Evolutionary conservation across 2,888 invertebrate species (phyloP), one percentile per base, ranked within the genome.

Genomic region (Argyra leucocephala): DNA sequence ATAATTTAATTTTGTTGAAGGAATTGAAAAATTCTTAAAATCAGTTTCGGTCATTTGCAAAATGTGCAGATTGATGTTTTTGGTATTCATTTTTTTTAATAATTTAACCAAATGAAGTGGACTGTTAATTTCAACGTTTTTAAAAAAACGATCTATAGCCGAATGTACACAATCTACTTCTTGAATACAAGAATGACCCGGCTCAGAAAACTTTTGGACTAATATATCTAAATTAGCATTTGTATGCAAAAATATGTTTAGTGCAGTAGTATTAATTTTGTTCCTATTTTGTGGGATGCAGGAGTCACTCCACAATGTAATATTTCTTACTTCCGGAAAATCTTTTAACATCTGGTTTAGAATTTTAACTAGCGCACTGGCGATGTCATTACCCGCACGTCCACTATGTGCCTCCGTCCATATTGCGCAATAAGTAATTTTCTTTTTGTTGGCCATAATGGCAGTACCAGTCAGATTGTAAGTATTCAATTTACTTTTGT

Each of bases 51-150:
- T n/a, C n/a, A n/a, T n/a, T n/a, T n/a, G n/a, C n/a, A n/a, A n/a
- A n/a, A n/a, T n/a, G n/a, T n/a, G n/a, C n/a, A n/a, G n/a, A n/a
- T n/a, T n/a, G n/a, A n/a, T n/a, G n/a, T n/a, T n/a, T n/a, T n/a
- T n/a, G n/a, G n/a, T n/a, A n/a, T n/a, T n/a, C n/a, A n/a, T n/a
- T n/a, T n/a, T n/a, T n/a, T n/a, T n/a, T n/a, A n/a, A n/a, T n/a
- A n/a, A n/a, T n/a, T n/a, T n/a, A n/a, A n/a, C n/a, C n/a, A n/a
- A n/a, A n/a, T n/a, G n/a, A n/a, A n/a, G n/a, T n/a, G n/a, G n/a
- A n/a, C n/a, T n/a, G n/a, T 59, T 64, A 48, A 69, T 65, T 59
- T 68, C 68, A 22, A 66, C 12, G 63, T 65, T 61, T 64, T 61
- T 22, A 57, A 69, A 26, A 59, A 64, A 60, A 22, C 59, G 65